Evolutionary conservation across 2,888 invertebrate species (phyloP).

Genomic region (Harpagoxenus sublaevis): DNA sequence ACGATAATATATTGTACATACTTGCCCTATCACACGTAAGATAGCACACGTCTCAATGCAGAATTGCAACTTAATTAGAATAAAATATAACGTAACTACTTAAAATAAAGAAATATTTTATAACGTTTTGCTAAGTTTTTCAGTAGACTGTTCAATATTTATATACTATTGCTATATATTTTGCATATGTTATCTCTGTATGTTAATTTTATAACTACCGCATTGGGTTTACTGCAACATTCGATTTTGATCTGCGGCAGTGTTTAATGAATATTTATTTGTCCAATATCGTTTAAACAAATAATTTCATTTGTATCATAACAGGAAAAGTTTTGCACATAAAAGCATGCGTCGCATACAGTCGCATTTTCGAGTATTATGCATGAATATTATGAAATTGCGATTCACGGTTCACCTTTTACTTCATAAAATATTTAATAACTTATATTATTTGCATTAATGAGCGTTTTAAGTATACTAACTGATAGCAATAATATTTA

Average conservation of each 20-base stretch:
- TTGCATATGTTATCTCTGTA: conserved; percentile 7
- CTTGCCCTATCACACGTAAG: neutral
- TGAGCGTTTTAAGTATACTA: conserved; percentile 28
- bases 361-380: conserved; percentile 5
- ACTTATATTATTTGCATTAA: conserved; percentile 44
- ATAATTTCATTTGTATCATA: conserved; percentile 33
- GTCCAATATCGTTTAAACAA: conserved; percentile 36
- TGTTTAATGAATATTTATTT: conserved; percentile 49
- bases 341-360: neutral
- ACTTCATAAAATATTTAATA: conserved; percentile 37
- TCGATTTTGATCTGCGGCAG: conserved; percentile 18
- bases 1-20: neutral
- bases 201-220: conserved; percentile 30
- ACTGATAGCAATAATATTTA: conserved; percentile 22
- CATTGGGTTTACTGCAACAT: conserved; percentile 7
- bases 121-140: neutral
- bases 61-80: neutral
- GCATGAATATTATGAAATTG: conserved; percentile 13
- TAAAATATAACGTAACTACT: neutral
- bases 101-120: neutral
- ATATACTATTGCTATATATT: neutral
- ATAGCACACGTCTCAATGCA: neutral
- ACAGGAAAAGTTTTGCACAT: neutral
- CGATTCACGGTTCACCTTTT: conserved; percentile 34
- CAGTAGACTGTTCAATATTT: conserved; percentile 26